Percentiles rank a stretch among this genome's conserved stretches.
These are phyloP conservation scores for Ctenosaura bakeri DNA, from an alignment of 2,797 vertebrate genomes.

Conservation along the genomic window DNA sequence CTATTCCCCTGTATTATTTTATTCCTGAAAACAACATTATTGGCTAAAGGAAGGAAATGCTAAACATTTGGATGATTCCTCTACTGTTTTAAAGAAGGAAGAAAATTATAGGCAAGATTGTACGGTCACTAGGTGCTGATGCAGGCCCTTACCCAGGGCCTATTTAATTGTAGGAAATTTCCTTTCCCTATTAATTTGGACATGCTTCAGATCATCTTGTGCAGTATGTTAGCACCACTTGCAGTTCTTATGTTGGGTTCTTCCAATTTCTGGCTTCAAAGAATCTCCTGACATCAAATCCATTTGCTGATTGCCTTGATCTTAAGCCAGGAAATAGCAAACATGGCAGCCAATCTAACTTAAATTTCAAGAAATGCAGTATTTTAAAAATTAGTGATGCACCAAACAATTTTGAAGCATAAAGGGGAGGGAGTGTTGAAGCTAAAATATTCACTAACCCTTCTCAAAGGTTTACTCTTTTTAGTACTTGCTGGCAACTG, in stretches of 20 bases:
- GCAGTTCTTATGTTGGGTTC: background rate
- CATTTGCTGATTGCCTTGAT: conserved; percentile 50
- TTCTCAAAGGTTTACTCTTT: background rate
- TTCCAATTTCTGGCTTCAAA: conserved; percentile 35
- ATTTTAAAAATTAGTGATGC: conserved; percentile 13
- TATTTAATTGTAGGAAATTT: background rate
- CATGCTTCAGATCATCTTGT: background rate
- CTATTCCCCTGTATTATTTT: conserved; percentile 18
- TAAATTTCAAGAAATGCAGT: background rate
- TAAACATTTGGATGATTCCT: background rate
- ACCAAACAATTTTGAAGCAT: background rate
- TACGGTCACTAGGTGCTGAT: background rate
- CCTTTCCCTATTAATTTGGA: conserved; percentile 23
- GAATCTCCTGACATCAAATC: conserved; percentile 40
- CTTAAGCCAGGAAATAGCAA: conserved; percentile 37
- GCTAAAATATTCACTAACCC: background rate
- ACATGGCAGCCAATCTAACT: conserved; percentile 1
- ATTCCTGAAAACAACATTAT: conserved; percentile 20
- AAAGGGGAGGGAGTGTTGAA: background rate
- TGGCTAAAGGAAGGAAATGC: conserved; percentile 21
- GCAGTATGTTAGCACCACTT: background rate
- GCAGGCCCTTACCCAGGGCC: background rate
- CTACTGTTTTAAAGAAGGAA: background rate
- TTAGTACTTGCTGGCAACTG: background rate
- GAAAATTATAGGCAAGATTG: background rate